Percentiles rank a stretch among this genome's conserved stretches.
Evolutionary conservation across 1,140 invertebrate genomes (phyloP).

Genomic region (Temnothorax longispinosus): DNA sequence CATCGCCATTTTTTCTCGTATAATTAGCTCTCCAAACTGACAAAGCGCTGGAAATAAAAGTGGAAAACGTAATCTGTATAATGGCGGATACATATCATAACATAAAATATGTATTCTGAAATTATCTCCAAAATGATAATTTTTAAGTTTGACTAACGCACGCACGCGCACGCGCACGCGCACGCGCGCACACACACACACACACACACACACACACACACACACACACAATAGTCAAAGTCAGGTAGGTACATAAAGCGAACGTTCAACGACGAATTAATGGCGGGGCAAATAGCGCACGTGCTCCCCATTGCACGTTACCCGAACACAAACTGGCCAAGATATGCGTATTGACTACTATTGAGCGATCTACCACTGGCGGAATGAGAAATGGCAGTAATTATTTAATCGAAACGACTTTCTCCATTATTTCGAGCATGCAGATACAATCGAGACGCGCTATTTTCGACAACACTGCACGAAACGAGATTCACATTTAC

Average conservation of each 20-base stretch:
- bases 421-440: neutral
- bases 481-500: neutral
- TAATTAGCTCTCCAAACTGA: neutral
- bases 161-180: too few relatives aligned
- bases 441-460: neutral
- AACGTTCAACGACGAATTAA: conserved; percentile 1
- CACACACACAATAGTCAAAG: neutral
- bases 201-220: too few relatives aligned
- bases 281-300: conserved; percentile 18
- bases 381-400: neutral
- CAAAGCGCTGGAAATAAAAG: neutral
- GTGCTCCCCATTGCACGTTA: conserved; percentile 16
- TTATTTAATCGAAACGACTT: neutral
- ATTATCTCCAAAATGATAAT: neutral
- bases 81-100: too few relatives aligned
- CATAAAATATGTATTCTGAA: too few relatives aligned
- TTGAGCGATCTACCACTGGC: neutral
- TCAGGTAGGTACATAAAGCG: neutral
- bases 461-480: neutral
- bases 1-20: neutral
- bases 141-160: neutral
- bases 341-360: neutral
- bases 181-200: too few relatives aligned
- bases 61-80: too few relatives aligned
- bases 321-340: neutral